Evolutionary conservation across 1,140 invertebrate genomes (phyloP).

Genomic region (Ectropis grisescens): DNA sequence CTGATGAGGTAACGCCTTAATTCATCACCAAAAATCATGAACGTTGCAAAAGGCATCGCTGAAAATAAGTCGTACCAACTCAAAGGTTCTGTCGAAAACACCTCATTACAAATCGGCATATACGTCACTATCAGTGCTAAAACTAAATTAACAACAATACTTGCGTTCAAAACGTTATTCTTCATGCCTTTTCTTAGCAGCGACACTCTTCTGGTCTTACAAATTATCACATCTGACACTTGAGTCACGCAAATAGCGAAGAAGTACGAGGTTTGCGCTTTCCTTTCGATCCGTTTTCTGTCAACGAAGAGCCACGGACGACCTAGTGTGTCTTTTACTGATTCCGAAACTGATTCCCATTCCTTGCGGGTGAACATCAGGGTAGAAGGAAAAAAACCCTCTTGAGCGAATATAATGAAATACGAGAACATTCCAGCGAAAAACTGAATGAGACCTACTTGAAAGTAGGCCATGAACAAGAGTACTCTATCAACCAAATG

Average conservation of each 20-base stretch:
- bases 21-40: constrained; percentile 85
- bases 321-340: constrained; percentile 84
- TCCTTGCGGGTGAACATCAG: constrained; percentile 75
- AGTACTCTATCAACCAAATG: constrained; percentile 85
- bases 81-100: constrained; percentile 70
- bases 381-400: constrained; percentile 80
- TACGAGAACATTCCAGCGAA: constrained; percentile 90
- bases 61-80: constrained; percentile 80
- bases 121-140: constrained; percentile 78
- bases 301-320: constrained; percentile 80
- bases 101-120: constrained; percentile 76
- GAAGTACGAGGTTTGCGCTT: constrained; percentile 87
- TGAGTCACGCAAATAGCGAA: constrained; percentile 85
- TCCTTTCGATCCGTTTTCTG: constrained; percentile 80
- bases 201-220: constrained; percentile 84
- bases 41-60: constrained; percentile 79
- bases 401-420: constrained; percentile 88
- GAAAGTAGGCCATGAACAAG: constrained; percentile 84
- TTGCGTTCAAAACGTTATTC: constrained; percentile 80
- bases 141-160: constrained; percentile 76
- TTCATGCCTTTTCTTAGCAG: constrained; percentile 84
- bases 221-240: constrained; percentile 85
- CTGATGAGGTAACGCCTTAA: constrained; percentile 80
- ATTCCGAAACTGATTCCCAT: constrained; percentile 81
- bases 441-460: constrained; percentile 91